Evolutionary conservation across 2,797 vertebrate genomes (phyloP).

Genomic region (Anolis apletophallus): DNA sequence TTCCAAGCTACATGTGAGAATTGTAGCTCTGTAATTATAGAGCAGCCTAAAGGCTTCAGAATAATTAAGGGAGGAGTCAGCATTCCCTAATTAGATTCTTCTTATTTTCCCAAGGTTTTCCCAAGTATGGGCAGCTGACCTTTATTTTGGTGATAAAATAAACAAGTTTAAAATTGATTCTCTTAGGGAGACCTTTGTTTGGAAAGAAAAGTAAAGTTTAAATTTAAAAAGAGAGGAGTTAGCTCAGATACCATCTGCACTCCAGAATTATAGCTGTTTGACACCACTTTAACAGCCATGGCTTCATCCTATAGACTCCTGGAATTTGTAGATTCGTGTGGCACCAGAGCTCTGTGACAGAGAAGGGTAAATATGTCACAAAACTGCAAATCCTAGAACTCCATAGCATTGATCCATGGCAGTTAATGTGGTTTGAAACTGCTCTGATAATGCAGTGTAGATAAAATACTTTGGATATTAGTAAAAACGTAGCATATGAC

Average conservation of each 20-base stretch:
- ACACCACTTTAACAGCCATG: too few relatives aligned
- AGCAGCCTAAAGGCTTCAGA: slow-evolving; percentile 64
- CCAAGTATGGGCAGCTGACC: slow-evolving; percentile 50
- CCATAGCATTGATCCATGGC: too few relatives aligned
- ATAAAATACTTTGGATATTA: not conserved
- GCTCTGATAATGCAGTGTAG: too few relatives aligned
- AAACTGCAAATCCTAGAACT: too few relatives aligned
- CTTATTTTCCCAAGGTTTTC: slow-evolving; percentile 48
- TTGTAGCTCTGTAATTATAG: slow-evolving; percentile 47
- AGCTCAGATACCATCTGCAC: not conserved
- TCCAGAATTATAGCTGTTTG: too few relatives aligned
- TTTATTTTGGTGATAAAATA: slow-evolving; percentile 33
- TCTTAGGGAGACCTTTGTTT: not conserved
- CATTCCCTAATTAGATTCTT: slow-evolving; percentile 59
- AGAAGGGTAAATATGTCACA: too few relatives aligned
- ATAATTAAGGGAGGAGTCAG: slow-evolving; percentile 61
- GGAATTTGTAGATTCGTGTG: too few relatives aligned
- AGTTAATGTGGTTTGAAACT: too few relatives aligned
- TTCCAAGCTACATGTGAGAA: slow-evolving; percentile 64
- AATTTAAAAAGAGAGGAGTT: not conserved
- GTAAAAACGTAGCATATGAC: too few relatives aligned
- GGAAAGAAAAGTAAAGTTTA: not conserved
- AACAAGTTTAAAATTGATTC: slow-evolving; percentile 9
- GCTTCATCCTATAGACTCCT: too few relatives aligned
- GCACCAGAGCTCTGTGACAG: too few relatives aligned